Evolutionary conservation across 2,888 invertebrate genomes (phyloP), one percentile per base, ranked within the genome.

Genomic region (Branchipolynoe longqiensis): DNA sequence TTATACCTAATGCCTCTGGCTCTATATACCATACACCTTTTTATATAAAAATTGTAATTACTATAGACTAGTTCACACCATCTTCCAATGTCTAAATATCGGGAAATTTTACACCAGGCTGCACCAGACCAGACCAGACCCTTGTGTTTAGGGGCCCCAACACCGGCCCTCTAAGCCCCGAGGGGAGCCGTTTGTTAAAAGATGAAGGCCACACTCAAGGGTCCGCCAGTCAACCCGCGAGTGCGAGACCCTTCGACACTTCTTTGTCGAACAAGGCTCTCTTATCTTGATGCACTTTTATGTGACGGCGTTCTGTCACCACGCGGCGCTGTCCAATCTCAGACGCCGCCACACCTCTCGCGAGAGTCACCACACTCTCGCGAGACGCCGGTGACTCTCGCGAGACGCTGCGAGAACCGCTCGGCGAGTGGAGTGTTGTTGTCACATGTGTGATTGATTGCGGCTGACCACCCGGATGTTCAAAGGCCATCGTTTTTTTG

Each of bases 221-320:
- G 38, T 22, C 69, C 38, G 69, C 69, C 38, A 8, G 36, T 36
- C 69, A 69, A n/a, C 36, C 69, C 48, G n/a, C n/a, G 8, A 78
- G 78, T 31, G 48, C 48, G 78, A 78, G 18, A 28, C 25, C 78
- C 48, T 41, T 78, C 78, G 18, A 78, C 78, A 48, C 78, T 40
- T 78, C 78, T 78, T 78, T 78, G 78, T 78, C 4, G 41, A 78
- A 78, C 78, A 78, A 78, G 48, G 78, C 25, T 54, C 25, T 31
- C 78, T 78, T 78, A 78, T 78, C 78, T 78, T 14, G 12, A 48
- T 78, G 54, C 22, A 54, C 78, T 78, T 78, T 78, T 78, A 78
- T 78, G 78, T 78, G 78, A 78, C 78, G 28, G 25, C 28, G 2
- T 8, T 48, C 48, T 48, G 78, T 78, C 78, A 25, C 22, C 78